Conservation (phyloP, 2,888 invertebrate genomes). For the Rhaphigaster nebulosa region DNA sequence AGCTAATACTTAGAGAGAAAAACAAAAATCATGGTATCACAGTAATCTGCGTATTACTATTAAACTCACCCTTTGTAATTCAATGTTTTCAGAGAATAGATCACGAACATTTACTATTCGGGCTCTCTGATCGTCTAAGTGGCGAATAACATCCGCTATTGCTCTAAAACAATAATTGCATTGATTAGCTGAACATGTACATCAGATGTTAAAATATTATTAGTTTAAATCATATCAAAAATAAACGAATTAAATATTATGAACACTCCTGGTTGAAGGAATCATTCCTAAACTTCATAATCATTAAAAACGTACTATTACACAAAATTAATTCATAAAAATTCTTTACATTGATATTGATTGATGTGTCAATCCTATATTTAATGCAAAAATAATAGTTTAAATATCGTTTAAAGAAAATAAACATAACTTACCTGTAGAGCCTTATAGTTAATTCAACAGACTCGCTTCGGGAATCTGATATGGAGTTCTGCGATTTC, state of each 20-base stretch:
- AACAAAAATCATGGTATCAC: background rate
- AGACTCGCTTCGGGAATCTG: conserved; percentile 72
- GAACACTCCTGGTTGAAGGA: background rate
- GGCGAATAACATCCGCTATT: conserved; percentile 78
- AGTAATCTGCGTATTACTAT: background rate
- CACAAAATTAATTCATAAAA: background rate
- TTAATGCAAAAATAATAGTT: background rate
- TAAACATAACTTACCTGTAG: conserved; percentile 70
- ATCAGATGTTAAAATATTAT: too few species aligned
- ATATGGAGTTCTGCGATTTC: conserved; percentile 72
- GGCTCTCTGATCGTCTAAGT: conserved; percentile 78
- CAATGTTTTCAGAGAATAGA: conserved; percentile 79
- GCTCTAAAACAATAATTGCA: conserved; percentile 71
- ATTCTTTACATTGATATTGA: background rate
- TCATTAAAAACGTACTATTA: background rate
- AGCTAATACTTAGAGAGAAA: background rate
- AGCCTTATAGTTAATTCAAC: conserved; percentile 74
- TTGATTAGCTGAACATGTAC: background rate
- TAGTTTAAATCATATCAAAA: background rate
- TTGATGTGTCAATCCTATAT: background rate
- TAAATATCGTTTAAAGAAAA: background rate
- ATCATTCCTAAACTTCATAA: background rate
- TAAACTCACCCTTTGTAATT: conserved; percentile 75
- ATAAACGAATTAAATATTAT: background rate
- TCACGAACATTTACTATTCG: conserved; percentile 76